A percentile compares a stretch with the other conserved stretches of the same genome.
phyloP scores from a whole-genome alignment of 1,140 invertebrate species.

The Venturia canescens region DNA sequence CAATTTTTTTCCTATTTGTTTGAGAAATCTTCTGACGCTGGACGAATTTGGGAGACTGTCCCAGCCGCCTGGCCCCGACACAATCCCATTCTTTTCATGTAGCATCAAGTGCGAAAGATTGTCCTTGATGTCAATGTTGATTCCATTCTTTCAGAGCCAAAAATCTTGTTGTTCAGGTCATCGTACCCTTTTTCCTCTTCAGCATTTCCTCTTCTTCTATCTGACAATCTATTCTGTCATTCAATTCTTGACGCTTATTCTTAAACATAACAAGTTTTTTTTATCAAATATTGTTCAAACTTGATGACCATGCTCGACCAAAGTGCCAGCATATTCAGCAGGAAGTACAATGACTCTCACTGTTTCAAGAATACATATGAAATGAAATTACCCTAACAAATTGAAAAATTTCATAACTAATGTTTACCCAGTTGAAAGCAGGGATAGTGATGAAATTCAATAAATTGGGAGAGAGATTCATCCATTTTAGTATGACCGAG shows the following conservation, averaged over 20 bases:
- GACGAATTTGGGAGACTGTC: slow-evolving; percentile 69
- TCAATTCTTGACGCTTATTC: slow-evolving; percentile 59
- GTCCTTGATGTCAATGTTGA: slow-evolving; percentile 70
- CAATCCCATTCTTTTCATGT: slow-evolving; percentile 78
- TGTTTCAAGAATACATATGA: too few relatives aligned
- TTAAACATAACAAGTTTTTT: not conserved
- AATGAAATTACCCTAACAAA: too few relatives aligned
- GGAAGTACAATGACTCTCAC: too few relatives aligned
- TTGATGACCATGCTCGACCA: too few relatives aligned
- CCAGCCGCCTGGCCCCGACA: slow-evolving; percentile 76
- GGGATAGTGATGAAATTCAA: too few relatives aligned
- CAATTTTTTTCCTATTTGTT: too few relatives aligned
- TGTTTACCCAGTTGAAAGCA: too few relatives aligned
- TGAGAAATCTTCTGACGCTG: slow-evolving; percentile 59
- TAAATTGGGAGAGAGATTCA: too few relatives aligned
- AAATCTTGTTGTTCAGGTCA: slow-evolving; percentile 93
- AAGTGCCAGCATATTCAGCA: too few relatives aligned
- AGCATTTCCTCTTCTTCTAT: slow-evolving; percentile 80
- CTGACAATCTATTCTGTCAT: slow-evolving; percentile 70
- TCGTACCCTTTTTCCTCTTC: slow-evolving; percentile 93
- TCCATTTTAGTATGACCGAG: too few relatives aligned
- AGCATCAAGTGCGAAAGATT: slow-evolving; percentile 79
- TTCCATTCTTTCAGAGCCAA: slow-evolving; percentile 83
- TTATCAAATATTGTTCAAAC: not conserved
- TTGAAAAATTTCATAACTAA: too few relatives aligned